A percentile compares a stretch with the other conserved stretches of the same genome.
These are phyloP conservation scores for Chlorops oryzae DNA, from an alignment of 1,140 invertebrate genomes.

Conservation along the genomic window DNA sequence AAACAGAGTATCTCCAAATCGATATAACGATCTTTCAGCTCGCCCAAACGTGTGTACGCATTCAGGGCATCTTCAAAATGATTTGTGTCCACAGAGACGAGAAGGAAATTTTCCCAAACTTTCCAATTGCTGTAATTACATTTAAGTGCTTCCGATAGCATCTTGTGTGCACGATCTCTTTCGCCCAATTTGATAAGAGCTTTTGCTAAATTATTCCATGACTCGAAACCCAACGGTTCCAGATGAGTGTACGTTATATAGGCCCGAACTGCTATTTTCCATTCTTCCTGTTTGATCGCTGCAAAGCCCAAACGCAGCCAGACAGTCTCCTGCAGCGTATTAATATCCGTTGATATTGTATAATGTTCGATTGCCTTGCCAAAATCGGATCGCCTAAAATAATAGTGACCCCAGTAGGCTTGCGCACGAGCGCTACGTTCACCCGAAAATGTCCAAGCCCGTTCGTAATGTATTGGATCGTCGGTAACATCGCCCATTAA, in stretches of 20 bases:
- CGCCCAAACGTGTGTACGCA: slow-evolving; percentile 76
- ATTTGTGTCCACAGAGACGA: slow-evolving; percentile 71
- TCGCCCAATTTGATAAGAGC: slow-evolving; percentile 83
- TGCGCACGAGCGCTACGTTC: slow-evolving; percentile 72
- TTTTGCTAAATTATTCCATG: slow-evolving; percentile 96
- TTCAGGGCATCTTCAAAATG: slow-evolving; percentile 73
- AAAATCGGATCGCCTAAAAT: slow-evolving; percentile 70
- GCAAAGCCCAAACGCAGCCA: slow-evolving; percentile 85
- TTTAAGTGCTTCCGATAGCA: slow-evolving; percentile 82
- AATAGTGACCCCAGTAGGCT: slow-evolving; percentile 74
- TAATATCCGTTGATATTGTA: slow-evolving; percentile 73
- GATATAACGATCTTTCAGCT: slow-evolving; percentile 74
- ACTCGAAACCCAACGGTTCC: slow-evolving; percentile 87
- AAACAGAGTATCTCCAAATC: slow-evolving; percentile 73
- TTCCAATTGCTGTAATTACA: slow-evolving; percentile 95
- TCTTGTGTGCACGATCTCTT: slow-evolving; percentile 75
- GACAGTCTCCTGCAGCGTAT: slow-evolving; percentile 73
- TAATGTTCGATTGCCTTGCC: slow-evolving; percentile 70
- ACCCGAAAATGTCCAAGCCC: slow-evolving; percentile 85
- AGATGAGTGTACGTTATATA: slow-evolving; percentile 82
- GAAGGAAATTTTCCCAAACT: slow-evolving; percentile 92
- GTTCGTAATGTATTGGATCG: slow-evolving; percentile 80
- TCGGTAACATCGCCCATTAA: slow-evolving; percentile 66
- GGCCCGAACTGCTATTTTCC: slow-evolving; percentile 73
- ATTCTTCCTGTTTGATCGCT: slow-evolving; percentile 71